Evolutionary conservation across 2,888 invertebrate species (phyloP).

Genomic region (Leucoma salicis): DNA sequence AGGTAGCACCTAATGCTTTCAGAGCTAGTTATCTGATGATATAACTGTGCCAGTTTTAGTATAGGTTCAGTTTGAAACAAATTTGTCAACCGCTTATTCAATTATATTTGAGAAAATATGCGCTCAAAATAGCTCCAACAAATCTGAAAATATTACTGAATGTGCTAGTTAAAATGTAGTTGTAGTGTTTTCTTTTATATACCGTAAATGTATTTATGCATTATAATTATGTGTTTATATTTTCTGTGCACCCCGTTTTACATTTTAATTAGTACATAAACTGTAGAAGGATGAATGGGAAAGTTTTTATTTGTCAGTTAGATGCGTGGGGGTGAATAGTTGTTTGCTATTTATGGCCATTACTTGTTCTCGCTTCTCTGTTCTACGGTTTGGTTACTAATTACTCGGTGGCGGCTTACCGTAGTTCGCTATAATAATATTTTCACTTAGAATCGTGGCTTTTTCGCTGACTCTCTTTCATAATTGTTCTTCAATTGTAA

Average conservation of each 20-base stretch:
- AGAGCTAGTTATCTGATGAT: too few species aligned
- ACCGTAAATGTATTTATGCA: conserved; percentile 44
- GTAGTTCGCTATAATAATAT: neutral
- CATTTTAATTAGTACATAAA: conserved; percentile 72
- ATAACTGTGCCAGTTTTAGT: too few species aligned
- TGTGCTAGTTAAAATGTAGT: conserved; percentile 76
- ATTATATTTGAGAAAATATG: conserved; percentile 3
- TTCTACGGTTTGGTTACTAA: conserved; percentile 22
- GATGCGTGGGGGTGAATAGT: conserved; percentile 39
- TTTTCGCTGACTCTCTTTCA: neutral
- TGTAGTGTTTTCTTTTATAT: conserved; percentile 42
- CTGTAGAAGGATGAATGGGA: conserved; percentile 44
- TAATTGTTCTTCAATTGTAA: too few species aligned
- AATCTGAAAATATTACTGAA: conserved; percentile 75
- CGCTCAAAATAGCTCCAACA: conserved; percentile 18
- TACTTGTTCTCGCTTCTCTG: conserved; percentile 21
- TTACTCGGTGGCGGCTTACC: conserved; percentile 25
- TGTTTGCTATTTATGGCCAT: conserved; percentile 46
- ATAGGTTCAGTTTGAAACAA: neutral
- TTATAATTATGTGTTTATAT: conserved; percentile 37
- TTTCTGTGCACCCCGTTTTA: conserved; percentile 47
- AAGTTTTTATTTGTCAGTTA: conserved; percentile 26
- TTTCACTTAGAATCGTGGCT: neutral
- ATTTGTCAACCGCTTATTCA: conserved; percentile 25
- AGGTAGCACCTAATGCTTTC: too few species aligned